These are phyloP conservation scores for Theristicus caerulescens DNA, from an alignment of 2,113 vertebrate genomes.

Conservation along the genomic window DNA sequence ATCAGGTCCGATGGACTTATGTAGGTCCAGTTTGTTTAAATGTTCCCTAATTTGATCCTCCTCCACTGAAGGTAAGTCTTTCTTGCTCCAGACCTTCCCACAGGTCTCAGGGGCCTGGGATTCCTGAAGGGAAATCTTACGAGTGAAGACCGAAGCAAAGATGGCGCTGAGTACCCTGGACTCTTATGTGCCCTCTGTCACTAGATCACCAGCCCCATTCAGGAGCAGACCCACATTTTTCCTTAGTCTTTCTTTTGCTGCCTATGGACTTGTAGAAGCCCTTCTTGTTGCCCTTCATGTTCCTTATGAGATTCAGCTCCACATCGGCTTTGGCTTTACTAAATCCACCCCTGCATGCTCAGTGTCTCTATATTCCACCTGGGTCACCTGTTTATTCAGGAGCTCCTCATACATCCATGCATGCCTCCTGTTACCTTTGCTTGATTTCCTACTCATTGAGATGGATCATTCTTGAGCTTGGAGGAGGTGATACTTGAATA, in stretches of 20 bases:
- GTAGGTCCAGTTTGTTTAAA: background rate
- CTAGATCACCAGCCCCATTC: background rate
- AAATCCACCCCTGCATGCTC: background rate
- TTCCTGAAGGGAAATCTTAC: background rate
- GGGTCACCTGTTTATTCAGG: background rate
- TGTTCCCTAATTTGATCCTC: background rate
- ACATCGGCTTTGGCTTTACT: background rate
- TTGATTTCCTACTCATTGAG: background rate
- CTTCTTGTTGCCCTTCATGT: background rate
- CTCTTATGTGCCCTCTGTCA: background rate
- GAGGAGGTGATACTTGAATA: background rate
- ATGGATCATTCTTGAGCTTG: background rate
- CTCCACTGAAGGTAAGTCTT: too few relatives aligned
- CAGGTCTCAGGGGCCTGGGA: background rate
- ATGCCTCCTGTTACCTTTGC: background rate
- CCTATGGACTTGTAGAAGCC: background rate
- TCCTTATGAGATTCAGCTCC: background rate
- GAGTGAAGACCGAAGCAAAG: background rate
- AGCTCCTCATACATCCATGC: background rate
- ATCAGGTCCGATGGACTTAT: background rate
- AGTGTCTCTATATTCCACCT: background rate
- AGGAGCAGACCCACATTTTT: background rate
- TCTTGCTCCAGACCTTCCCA: background rate
- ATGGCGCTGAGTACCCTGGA: background rate
- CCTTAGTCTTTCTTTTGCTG: background rate